Evolutionary conservation across 2,113 vertebrate species (phyloP).

Genomic region (Calidris pygmaea): DNA sequence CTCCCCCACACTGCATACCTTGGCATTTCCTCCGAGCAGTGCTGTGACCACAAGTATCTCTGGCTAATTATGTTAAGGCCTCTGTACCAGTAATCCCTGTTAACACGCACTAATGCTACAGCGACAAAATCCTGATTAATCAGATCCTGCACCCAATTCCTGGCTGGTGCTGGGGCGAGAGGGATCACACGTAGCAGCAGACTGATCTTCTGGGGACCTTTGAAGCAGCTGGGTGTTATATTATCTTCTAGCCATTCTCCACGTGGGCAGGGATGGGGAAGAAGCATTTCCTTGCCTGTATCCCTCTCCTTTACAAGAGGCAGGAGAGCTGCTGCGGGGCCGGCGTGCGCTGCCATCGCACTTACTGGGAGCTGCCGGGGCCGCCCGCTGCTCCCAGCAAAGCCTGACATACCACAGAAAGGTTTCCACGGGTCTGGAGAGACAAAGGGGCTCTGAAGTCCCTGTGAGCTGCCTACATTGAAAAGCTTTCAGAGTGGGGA

Average conservation of each 20-base stretch:
- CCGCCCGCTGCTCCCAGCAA: not conserved
- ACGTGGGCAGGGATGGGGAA: not conserved
- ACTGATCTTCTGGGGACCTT: not conserved
- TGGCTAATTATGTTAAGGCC: not conserved
- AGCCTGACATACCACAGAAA: not conserved
- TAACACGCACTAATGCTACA: not conserved
- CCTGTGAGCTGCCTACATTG: not conserved
- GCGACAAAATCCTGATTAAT: not conserved
- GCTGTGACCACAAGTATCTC: not conserved
- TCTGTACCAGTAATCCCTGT: not conserved
- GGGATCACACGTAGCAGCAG: not conserved
- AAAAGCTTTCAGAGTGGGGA: not conserved
- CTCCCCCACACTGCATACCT: not conserved
- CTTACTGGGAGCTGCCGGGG: not conserved
- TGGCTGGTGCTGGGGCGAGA: not conserved
- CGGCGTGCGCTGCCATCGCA: fast-evolving
- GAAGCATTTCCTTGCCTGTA: not conserved
- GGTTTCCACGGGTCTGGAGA: not conserved
- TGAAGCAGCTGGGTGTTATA: not conserved
- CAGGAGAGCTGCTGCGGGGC: fast-evolving
- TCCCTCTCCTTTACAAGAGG: not conserved
- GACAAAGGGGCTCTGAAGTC: not conserved
- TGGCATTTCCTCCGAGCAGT: fast-evolving
- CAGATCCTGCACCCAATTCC: not conserved
- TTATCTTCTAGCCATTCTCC: not conserved